These are phyloP conservation scores for Thalpophila matura DNA, from an alignment of 2,888 invertebrate species.

Conservation along the genomic window DNA sequence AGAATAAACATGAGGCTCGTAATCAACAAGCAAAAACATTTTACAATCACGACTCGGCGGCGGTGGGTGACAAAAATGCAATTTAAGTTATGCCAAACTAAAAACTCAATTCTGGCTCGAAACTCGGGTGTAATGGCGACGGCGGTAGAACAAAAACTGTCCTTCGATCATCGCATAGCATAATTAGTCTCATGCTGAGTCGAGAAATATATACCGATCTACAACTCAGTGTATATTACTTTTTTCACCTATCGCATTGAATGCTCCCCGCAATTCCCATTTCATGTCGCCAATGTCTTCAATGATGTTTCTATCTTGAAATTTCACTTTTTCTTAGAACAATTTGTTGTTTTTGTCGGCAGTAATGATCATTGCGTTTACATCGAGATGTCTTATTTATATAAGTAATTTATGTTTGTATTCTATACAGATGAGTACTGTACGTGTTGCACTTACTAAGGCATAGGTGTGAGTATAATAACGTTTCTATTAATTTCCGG, in stretches of 20 bases:
- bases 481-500: constrained; percentile 56
- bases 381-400: constrained; percentile 74
- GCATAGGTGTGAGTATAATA: constrained; percentile 52
- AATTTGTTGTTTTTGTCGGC: constrained; percentile 69
- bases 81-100: constrained; percentile 86
- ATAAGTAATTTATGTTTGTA: constrained; percentile 63
- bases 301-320: constrained; percentile 81
- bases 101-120: constrained; percentile 83
- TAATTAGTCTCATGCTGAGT: constrained; percentile 87
- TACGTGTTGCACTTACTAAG: constrained; percentile 51
- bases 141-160: constrained; percentile 75
- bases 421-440: constrained; percentile 56
- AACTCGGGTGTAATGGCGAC: constrained; percentile 76
- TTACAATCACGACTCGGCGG: constrained; percentile 72
- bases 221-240: constrained; percentile 63
- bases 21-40: constrained; percentile 78
- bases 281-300: constrained; percentile 77
- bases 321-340: constrained; percentile 73
- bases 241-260: constrained; percentile 72
- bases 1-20: constrained; percentile 81
- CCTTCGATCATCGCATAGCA: constrained; percentile 80
- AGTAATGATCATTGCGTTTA: constrained; percentile 68
- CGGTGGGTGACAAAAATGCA: constrained; percentile 89
- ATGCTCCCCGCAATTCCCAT: constrained; percentile 71
- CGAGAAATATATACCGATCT: constrained; percentile 67